Evolutionary conservation across 1,140 invertebrate species (phyloP).

Genomic region (Phymorhynchus buccinoides): DNA sequence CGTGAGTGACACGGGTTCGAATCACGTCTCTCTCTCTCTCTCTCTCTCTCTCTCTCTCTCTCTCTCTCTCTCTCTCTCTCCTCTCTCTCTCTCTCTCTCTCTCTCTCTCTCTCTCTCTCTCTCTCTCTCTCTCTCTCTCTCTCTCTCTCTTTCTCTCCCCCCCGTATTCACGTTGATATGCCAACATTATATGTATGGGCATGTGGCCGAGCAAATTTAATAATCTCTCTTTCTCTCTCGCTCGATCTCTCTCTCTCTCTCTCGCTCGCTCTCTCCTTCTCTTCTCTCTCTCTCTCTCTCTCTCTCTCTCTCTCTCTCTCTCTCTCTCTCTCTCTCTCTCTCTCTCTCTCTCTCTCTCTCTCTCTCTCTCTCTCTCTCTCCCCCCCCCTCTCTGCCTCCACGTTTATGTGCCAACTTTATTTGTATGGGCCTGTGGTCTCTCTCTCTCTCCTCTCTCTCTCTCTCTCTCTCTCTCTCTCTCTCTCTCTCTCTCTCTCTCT

Average conservation of each 20-base stretch:
- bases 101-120: not conserved
- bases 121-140: not conserved
- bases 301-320: not conserved
- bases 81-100: not conserved
- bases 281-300: not conserved
- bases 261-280: too few species aligned
- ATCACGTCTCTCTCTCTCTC: too few species aligned
- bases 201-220: too few species aligned
- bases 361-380: not conserved
- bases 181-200: too few species aligned
- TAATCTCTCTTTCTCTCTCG: not conserved
- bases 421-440: too few species aligned
- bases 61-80: not conserved
- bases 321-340: not conserved
- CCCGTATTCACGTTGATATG: too few species aligned
- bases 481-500: too few species aligned
- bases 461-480: too few species aligned
- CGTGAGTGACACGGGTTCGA: too few species aligned
- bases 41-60: not conserved
- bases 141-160: slow-evolving; percentile 5
- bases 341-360: not conserved
- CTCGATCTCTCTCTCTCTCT: not conserved
- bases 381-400: not conserved
- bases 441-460: too few species aligned
- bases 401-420: too few species aligned